These are phyloP conservation scores for Cromileptes altivelis DNA, from an alignment of 2,113 vertebrate species.

Conservation along the genomic window DNA sequence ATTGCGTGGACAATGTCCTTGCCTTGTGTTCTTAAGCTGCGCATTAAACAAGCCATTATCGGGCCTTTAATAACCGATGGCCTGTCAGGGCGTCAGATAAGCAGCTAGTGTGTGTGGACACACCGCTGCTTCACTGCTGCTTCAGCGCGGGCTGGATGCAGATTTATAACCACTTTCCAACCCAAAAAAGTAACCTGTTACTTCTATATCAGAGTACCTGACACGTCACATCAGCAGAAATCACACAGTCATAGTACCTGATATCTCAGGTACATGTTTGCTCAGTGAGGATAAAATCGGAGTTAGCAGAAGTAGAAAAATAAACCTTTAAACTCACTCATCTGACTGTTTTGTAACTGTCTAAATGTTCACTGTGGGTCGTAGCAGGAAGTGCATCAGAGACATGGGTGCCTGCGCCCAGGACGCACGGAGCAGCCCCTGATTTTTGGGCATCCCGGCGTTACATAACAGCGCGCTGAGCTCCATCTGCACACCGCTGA, in stretches of 20 bases:
- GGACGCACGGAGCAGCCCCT: constrained; percentile 11
- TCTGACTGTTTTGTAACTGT: background rate
- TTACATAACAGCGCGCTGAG: constrained; percentile 62
- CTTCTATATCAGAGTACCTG: background rate
- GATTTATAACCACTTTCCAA: background rate
- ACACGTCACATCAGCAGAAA: background rate
- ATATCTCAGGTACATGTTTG: constrained; percentile 11
- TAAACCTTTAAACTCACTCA: background rate
- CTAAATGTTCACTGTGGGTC: background rate
- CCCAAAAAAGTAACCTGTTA: constrained; percentile 32
- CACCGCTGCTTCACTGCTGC: constrained; percentile 28
- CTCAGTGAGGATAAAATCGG: background rate
- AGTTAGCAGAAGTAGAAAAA: background rate
- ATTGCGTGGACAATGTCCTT: constrained; percentile 65
- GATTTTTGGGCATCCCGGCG: constrained; percentile 20
- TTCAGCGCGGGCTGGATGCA: constrained; percentile 31
- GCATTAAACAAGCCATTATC: constrained; percentile 82
- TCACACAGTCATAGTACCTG: background rate
- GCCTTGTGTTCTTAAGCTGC: constrained; percentile 63
- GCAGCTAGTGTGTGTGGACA: constrained; percentile 53
- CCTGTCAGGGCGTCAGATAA: constrained; percentile 77
- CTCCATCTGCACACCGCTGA: constrained; percentile 24
- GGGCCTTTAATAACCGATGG: constrained; percentile 78
- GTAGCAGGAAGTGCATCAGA: too few species aligned
- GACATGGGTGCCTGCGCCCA: background rate